Conservation (phyloP, 2,888 invertebrate species). For the Dione juno region DNA sequence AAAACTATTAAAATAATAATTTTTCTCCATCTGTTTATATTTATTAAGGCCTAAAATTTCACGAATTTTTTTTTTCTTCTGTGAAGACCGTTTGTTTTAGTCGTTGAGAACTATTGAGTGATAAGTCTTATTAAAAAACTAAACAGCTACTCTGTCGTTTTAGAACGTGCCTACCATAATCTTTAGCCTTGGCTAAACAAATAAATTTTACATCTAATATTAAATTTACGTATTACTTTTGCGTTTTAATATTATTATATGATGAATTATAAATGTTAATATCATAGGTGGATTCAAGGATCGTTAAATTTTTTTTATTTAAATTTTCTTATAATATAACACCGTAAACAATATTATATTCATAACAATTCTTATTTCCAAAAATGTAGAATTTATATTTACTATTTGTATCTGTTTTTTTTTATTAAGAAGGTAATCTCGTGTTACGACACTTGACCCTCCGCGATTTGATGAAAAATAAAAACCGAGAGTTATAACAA, state of each 20-base stretch:
- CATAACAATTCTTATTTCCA: background rate
- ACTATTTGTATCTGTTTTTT: no score
- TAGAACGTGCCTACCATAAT: conserved; percentile 14
- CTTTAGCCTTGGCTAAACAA: conserved; percentile 7
- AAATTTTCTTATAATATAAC: background rate
- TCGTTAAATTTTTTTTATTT: no score
- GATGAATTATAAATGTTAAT: conserved; percentile 3
- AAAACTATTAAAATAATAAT: background rate
- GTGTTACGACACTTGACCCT: no score
- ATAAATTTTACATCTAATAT: conserved; percentile 9
- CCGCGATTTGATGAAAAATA: no score
- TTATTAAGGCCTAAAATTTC: background rate
- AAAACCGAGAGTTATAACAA: no score
- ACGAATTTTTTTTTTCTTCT: background rate
- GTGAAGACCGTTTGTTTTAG: background rate
- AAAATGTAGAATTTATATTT: no score
- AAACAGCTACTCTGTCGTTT: background rate
- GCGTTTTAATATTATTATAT: conserved; percentile 14
- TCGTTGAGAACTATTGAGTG: no score
- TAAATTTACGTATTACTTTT: conserved; percentile 14
- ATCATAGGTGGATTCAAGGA: conserved; percentile 9
- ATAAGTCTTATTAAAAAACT: no score
- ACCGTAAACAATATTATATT: background rate
- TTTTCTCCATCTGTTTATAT: background rate
- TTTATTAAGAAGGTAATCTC: no score